A percentile compares a stretch with the other conserved stretches of the same genome.
phyloP scores from a whole-genome alignment of 2,888 invertebrate species.

The Eupithecia vulgata region DNA sequence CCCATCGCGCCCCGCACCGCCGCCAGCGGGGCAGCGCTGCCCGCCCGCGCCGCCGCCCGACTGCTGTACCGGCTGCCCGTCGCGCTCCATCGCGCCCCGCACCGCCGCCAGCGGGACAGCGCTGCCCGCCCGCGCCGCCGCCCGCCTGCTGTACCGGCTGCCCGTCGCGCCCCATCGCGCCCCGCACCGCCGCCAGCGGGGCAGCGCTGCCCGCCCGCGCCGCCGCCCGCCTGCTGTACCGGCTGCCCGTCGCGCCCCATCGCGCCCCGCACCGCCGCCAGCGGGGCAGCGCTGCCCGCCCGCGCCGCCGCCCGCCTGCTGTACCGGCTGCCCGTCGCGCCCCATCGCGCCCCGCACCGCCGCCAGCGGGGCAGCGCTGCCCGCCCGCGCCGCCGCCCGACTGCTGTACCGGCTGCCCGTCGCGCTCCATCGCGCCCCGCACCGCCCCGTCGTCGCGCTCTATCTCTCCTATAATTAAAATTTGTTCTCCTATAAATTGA shows the following conservation, averaged over 20 bases:
- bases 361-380: conserved; percentile 3
- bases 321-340: not conserved
- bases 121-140: not conserved
- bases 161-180: conserved; percentile 18
- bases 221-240: not conserved
- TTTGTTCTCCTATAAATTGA: no score
- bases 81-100: conserved; percentile 25
- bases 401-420: not conserved
- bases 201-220: not conserved
- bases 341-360: conserved; percentile 29
- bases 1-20: conserved; percentile 29
- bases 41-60: not conserved
- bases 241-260: not conserved
- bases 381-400: not conserved
- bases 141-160: not conserved
- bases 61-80: not conserved
- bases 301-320: not conserved
- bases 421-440: no score
- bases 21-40: conserved; percentile 3
- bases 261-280: conserved; percentile 33
- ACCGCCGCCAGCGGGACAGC: conserved; percentile 12
- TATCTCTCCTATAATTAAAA: no score
- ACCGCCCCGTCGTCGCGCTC: no score
- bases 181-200: conserved; percentile 24
- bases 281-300: not conserved